Percentiles rank a stretch among this genome's conserved stretches.
Evolutionary conservation across 2,888 invertebrate species (phyloP).

Genomic region (Bombyx huttoni): DNA sequence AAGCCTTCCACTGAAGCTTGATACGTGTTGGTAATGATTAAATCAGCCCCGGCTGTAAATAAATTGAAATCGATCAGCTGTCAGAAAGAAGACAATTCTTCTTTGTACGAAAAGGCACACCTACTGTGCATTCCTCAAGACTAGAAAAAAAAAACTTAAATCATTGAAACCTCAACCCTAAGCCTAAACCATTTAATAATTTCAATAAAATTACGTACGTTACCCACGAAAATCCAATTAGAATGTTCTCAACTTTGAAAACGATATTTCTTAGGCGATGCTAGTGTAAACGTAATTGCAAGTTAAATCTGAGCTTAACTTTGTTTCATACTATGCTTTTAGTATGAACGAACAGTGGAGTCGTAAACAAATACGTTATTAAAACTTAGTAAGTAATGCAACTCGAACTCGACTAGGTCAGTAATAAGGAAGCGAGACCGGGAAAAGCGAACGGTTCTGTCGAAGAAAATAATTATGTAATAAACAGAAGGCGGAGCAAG

Average conservation of each 20-base stretch:
- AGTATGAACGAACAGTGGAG: constrained; percentile 45
- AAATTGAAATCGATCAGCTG: too few species aligned
- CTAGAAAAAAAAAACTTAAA: too few species aligned
- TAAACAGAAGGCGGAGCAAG: constrained; percentile 54
- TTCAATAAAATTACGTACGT: background rate
- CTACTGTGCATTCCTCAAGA: too few species aligned
- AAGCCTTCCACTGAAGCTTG: constrained; percentile 88
- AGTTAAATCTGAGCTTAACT: constrained; percentile 34
- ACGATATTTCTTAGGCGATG: background rate
- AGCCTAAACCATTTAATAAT: background rate
- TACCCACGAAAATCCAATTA: background rate
- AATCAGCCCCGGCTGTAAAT: constrained; percentile 84
- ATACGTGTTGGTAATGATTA: constrained; percentile 91
- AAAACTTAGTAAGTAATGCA: constrained; percentile 49
- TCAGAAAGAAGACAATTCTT: too few species aligned
- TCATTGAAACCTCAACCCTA: too few species aligned
- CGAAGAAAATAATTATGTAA: constrained; percentile 65
- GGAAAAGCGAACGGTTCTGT: constrained; percentile 40
- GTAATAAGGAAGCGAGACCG: constrained; percentile 36
- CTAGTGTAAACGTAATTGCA: background rate
- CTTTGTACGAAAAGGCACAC: too few species aligned
- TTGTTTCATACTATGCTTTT: constrained; percentile 26
- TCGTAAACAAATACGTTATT: constrained; percentile 62
- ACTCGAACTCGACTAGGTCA: constrained; percentile 37
- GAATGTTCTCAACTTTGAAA: background rate